These are phyloP conservation scores for Montipora cactus DNA, from an alignment of 64 coral and sea anemone species.

Conservation along the genomic window DNA sequence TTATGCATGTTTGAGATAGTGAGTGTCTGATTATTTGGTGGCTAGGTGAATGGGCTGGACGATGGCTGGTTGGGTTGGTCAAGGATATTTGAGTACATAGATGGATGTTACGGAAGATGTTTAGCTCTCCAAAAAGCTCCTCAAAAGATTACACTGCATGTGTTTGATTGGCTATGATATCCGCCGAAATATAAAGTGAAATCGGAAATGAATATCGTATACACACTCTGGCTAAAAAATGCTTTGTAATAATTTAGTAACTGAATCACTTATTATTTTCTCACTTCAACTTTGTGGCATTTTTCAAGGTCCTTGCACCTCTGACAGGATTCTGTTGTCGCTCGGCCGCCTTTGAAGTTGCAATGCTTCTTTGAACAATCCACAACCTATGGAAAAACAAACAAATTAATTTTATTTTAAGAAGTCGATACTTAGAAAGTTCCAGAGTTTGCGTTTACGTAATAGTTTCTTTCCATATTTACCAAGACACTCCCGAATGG, in stretches of 20 bases:
- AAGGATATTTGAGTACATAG: background rate
- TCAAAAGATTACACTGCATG: background rate
- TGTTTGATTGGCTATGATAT: background rate
- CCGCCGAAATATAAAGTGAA: background rate
- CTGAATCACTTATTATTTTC: background rate
- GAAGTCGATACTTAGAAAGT: background rate
- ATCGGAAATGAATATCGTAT: background rate
- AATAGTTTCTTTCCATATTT: background rate
- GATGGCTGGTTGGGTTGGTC: background rate
- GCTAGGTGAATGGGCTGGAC: background rate
- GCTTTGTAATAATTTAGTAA: background rate
- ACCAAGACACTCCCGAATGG: background rate
- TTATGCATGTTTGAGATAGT: background rate
- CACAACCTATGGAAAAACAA: constrained; percentile 26
- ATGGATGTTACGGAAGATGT: background rate
- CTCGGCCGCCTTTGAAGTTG: constrained; percentile 13
- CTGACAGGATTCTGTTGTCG: constrained; percentile 55
- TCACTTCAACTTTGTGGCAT: constrained; percentile 44
- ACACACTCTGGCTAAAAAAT: background rate
- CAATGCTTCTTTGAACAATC: constrained; percentile 54
- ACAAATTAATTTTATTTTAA: background rate
- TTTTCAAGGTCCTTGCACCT: constrained; percentile 67
- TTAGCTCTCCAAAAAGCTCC: background rate
- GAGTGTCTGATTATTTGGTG: background rate
- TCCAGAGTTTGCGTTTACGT: background rate